Base-by-base conservation (phyloP, 92 coral and sea anemone species). In the Porites rus region DNA sequence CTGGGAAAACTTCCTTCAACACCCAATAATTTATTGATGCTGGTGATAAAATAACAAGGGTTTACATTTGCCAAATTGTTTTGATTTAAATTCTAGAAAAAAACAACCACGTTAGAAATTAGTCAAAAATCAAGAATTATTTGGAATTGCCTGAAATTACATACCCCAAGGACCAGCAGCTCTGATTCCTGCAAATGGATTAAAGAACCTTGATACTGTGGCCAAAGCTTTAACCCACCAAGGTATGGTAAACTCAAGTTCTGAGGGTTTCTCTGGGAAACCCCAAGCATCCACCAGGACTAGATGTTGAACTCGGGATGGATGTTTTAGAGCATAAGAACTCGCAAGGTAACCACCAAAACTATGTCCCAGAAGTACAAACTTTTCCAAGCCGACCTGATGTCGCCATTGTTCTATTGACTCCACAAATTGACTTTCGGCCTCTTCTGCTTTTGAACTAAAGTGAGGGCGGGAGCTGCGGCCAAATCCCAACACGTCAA, bases 151-250 rank as follows among this genome's bases (percentile, higher is more conserved):
- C 4, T 53, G 71, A 14, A 7, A 25, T 1, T 14, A 92, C 96
- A 58, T 78, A 96, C 99, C 99, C 89, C 90, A 95, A 11, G 99
- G 99, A 51, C 99, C 99, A 61, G 98, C 99, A 77, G 98, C 96
- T 78, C 99, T 84, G 5, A 96, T 77, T 69, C 91, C 96, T 69
- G 99, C 99, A 51, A 93, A 84, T 10, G 99, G 99, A 64, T 96
- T 96, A 77, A 96, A 96, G 16, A 94, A 95, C 58, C 95, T 88
- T 24, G 93, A 25, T 2, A 95, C 77, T 52, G 97, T 94, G 3
- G 83, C 98, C 65, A 96, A 74, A 8, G 88, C 92, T 81, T 93
- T 95, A n/a, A 95, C 86, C 99, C 99, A 96, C 24, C 85, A 80
- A 7, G 99, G 99, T 17, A 96, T 38, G 12, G 73, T 75, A n/a